phyloP scores from a whole-genome alignment of 2,113 vertebrate species.

The Aspidoscelis tigris region DNA sequence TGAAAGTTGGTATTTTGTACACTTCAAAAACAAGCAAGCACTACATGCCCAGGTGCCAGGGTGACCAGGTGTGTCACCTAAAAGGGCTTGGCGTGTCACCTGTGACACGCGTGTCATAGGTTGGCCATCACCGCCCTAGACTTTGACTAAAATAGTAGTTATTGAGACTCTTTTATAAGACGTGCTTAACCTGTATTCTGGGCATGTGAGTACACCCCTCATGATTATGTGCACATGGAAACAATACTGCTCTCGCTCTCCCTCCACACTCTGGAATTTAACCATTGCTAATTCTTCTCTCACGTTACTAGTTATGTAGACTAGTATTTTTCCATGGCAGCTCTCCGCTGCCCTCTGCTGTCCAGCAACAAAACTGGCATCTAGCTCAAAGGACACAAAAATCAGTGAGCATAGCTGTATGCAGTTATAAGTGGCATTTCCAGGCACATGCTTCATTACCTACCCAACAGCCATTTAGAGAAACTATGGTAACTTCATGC shows the following conservation, averaged over 20 bases:
- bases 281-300: too few relatives aligned
- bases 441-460: too few relatives aligned
- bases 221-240: not conserved
- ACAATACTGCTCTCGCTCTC: not conserved
- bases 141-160: not conserved
- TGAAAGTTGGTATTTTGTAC: too few relatives aligned
- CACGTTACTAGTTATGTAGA: not conserved
- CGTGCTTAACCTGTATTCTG: not conserved
- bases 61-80: too few relatives aligned
- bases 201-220: not conserved
- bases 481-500: too few relatives aligned
- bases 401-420: not conserved
- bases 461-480: too few relatives aligned
- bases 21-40: too few relatives aligned
- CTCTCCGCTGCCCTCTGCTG: conserved; percentile 60
- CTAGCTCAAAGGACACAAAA: rapidly evolving
- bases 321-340: not conserved
- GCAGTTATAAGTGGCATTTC: too few relatives aligned
- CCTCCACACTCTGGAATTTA: not conserved
- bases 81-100: too few relatives aligned
- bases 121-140: too few relatives aligned
- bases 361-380: rapidly evolving
- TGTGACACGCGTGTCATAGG: too few relatives aligned
- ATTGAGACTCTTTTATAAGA: not conserved
- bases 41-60: too few relatives aligned